Conservation (phyloP, 2,797 vertebrate species). For the Phoebastria nigripes region DNA sequence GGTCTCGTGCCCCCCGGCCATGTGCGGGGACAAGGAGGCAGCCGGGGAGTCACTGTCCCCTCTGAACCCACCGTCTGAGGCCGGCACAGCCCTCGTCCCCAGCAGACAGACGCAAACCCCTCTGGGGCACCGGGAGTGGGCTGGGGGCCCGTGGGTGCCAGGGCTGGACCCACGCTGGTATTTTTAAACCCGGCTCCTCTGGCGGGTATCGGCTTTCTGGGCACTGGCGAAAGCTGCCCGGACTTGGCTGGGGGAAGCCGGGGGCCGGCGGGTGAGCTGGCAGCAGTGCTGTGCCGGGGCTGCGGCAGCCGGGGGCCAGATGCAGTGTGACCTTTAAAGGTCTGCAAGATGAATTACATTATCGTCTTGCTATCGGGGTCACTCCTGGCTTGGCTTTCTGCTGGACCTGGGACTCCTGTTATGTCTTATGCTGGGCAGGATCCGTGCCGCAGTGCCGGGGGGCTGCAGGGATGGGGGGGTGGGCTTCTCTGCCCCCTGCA, state of each 20-base stretch:
- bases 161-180: not conserved
- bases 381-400: slow-evolving; percentile 38
- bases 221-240: not conserved
- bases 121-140: not conserved
- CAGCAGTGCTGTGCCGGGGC: not conserved
- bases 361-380: slow-evolving; percentile 9
- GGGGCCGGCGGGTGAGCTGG: not conserved
- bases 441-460: accelerated
- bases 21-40: not conserved
- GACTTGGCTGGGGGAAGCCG: slow-evolving; percentile 31
- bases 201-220: not conserved
- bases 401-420: not conserved
- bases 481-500: not conserved
- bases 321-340: slow-evolving; percentile 58
- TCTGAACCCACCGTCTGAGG: not conserved
- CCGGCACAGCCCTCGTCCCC: not conserved
- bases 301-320: not conserved
- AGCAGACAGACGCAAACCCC: not conserved
- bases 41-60: not conserved
- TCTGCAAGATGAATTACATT: slow-evolving; percentile 47
- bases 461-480: not conserved
- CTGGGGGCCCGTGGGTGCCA: not conserved
- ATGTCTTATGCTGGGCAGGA: not conserved
- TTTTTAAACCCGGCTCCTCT: not conserved
- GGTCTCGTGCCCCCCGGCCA: not conserved